These are phyloP conservation scores for Akabosia matsudoensis DNA, from an alignment of 1,140 invertebrate genomes.

Conservation along the genomic window DNA sequence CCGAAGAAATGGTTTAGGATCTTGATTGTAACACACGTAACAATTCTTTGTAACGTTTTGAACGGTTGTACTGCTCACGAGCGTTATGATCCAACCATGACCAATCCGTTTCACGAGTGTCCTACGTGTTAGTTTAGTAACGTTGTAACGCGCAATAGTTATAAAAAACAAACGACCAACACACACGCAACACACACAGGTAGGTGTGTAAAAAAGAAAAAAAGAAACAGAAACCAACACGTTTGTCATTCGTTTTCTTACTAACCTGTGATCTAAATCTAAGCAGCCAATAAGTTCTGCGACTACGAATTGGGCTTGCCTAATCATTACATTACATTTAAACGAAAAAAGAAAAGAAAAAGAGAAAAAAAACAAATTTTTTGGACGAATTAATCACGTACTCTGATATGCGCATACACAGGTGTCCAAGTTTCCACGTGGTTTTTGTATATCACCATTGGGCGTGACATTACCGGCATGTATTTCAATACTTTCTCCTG, in stretches of 20 bases:
- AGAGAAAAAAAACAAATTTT: too few relatives aligned
- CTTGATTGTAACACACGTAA: conserved; percentile 36
- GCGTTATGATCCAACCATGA: conserved; percentile 78
- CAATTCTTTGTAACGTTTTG: conserved; percentile 48
- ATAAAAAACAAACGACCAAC: not conserved
- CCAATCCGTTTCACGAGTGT: conserved; percentile 70
- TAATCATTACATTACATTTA: conserved; percentile 44
- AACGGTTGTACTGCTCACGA: conserved; percentile 67
- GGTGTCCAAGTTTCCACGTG: conserved; percentile 86
- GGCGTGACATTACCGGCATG: conserved; percentile 83
- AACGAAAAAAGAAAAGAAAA: conserved; percentile 49
- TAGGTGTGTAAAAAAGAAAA: conserved; percentile 4
- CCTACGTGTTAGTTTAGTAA: not conserved
- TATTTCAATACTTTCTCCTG: conserved; percentile 90
- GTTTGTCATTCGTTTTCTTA: conserved; percentile 30
- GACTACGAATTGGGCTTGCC: conserved; percentile 24
- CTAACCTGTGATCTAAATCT: conserved; percentile 24
- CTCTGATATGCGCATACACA: conserved; percentile 84
- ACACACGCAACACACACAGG: not conserved
- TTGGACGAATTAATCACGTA: too few relatives aligned
- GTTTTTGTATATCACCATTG: conserved; percentile 68
- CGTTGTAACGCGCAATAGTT: not conserved
- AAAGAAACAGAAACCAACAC: conserved; percentile 22
- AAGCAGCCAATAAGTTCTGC: conserved; percentile 29
- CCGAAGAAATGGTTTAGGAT: not conserved